A percentile compares a stretch with the other conserved stretches of the same genome.
These are phyloP conservation scores for Salticus scenicus DNA, from an alignment of 2,888 invertebrate genomes.

Conservation along the genomic window DNA sequence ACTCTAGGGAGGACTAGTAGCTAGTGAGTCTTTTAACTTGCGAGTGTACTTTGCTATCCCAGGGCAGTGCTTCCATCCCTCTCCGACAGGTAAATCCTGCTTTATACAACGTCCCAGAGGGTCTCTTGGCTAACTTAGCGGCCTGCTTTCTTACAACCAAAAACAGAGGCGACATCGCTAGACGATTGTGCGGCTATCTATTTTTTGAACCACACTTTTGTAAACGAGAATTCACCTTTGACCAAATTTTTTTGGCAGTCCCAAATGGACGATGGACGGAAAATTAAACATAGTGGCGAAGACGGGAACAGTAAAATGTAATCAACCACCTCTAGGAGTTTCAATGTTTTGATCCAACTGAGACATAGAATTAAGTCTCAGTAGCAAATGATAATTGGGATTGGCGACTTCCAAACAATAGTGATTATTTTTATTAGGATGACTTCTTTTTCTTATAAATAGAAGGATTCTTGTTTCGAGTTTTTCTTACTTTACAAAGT, in stretches of 20 bases:
- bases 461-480: background rate
- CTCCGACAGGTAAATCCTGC: slow-evolving; percentile 66
- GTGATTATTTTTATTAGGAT: background rate
- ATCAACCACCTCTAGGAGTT: slow-evolving; percentile 37
- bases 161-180: slow-evolving; percentile 41
- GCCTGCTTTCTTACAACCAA: slow-evolving; percentile 54
- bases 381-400: slow-evolving; percentile 11
- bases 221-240: slow-evolving; percentile 43
- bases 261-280: slow-evolving; percentile 43
- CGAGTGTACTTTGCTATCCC: slow-evolving; percentile 58
- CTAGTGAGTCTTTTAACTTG: slow-evolving; percentile 52
- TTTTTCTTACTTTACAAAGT: background rate
- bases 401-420: slow-evolving; percentile 16
- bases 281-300: slow-evolving; percentile 47
- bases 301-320: slow-evolving; percentile 44
- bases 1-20: slow-evolving; percentile 33
- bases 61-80: slow-evolving; percentile 43
- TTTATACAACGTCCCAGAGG: slow-evolving; percentile 67
- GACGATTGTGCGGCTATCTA: slow-evolving; percentile 39
- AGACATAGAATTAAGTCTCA: slow-evolving; percentile 25
- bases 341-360: slow-evolving; percentile 6
- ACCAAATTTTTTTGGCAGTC: slow-evolving; percentile 45
- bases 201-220: slow-evolving; percentile 29
- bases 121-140: slow-evolving; percentile 65
- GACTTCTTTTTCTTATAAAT: slow-evolving; percentile 1